phyloP scores from a whole-genome alignment of 2,113 vertebrate genomes.

The Gorsachius goisagi region DNA sequence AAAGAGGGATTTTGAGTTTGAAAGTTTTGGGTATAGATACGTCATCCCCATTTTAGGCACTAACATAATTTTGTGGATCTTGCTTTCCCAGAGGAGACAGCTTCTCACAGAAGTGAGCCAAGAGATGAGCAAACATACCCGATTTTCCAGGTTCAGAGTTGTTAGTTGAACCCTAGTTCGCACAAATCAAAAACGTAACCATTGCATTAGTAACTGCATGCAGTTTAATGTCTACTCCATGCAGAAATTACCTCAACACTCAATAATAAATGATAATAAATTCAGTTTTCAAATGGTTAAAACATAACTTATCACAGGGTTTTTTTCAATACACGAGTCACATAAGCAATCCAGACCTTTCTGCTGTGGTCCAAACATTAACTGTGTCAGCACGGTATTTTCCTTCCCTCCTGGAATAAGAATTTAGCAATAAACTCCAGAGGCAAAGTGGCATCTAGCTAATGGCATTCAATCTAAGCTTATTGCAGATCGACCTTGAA shows the following conservation, averaged over 20 bases:
- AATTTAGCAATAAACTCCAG: conserved; percentile 55
- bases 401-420: conserved; percentile 7
- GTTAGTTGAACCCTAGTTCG: neutral
- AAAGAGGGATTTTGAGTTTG: neutral
- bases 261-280: neutral
- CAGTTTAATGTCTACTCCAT: neutral
- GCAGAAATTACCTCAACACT: neutral
- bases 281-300: neutral
- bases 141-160: neutral
- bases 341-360: neutral
- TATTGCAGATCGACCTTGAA: conserved; percentile 65
- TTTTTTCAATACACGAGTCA: neutral
- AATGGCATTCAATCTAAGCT: conserved; percentile 60
- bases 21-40: neutral
- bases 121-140: neutral
- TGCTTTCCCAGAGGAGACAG: neutral
- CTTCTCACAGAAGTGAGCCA: neutral
- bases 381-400: neutral
- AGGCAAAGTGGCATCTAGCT: conserved; percentile 51
- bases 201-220: neutral
- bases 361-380: neutral
- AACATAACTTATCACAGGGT: neutral
- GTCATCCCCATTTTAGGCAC: neutral
- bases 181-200: neutral
- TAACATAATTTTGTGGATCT: neutral